Evolutionary conservation across 2,113 vertebrate species (phyloP), one percentile per base, ranked within the genome.

Genomic region (Tamias sibiricus): DNA sequence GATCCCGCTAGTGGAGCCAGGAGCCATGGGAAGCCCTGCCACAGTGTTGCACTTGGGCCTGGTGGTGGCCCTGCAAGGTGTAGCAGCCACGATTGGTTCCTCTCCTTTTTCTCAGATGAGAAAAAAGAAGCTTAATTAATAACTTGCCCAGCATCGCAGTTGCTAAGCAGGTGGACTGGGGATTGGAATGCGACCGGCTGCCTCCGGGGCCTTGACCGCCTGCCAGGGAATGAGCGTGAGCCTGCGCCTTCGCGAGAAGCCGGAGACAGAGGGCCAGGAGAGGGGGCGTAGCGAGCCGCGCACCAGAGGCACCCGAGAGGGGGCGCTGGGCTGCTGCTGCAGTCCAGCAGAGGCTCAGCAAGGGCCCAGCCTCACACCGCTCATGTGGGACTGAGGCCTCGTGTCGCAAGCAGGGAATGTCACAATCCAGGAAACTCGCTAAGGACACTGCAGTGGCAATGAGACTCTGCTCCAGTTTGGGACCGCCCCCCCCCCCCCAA

Each of bases 291-390:
- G 82, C 42, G 57, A 59, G 17, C 35, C 1, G 3, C 42, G 10
- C 7, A 1, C 17, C 11, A 0, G 44, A 72, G 49, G n/a, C 20
- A 1, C 14, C n/a, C 3, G 0, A 0, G 0, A 24, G 20, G 44
- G 13, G 76, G 24, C 3, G 24, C 10, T 0, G 16, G 17, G n/a
- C 13, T 30, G 57, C 66, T 44, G 4, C 64, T 24, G n/a, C 6
- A 11, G 19, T 24, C 62, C 42, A 7, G 5, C 0, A 0, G n/a
- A 13, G 52, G 10, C 49, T n/a, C n/a, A n/a, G n/a, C n/a, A n/a
- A n/a, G n/a, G n/a, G n/a, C n/a, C n/a, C 10, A 4, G 42, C 42
- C 62, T 30, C n/a, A 5, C 3, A 4, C 20, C 42, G 14, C 1
- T 62, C 40, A 3, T 0, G 1, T 30, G 1, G 66, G 20, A 26